Conservation (phyloP, 2,797 vertebrate genomes). For the Chaetophractus vellerosus region DNA sequence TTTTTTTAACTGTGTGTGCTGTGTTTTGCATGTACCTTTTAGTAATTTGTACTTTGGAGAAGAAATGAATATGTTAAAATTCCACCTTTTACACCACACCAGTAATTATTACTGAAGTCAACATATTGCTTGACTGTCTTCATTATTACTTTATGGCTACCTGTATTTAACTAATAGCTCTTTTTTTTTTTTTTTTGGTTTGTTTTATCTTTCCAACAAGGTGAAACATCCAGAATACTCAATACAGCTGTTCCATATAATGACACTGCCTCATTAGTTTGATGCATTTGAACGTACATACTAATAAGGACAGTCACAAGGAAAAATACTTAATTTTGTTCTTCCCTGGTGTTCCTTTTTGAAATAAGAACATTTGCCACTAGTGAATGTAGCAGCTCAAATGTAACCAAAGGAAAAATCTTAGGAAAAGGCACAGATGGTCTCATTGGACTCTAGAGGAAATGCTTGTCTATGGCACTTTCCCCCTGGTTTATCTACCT, state of each 20-base stretch:
- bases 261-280: constrained; percentile 80
- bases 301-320: constrained; percentile 77
- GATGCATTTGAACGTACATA: constrained; percentile 78
- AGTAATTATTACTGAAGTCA: constrained; percentile 75
- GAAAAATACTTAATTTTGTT: constrained; percentile 68
- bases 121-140: constrained; percentile 72
- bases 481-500: constrained; percentile 21
- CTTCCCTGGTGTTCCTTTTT: constrained; percentile 64
- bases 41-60: constrained; percentile 45
- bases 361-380: constrained; percentile 52
- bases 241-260: constrained; percentile 75
- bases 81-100: constrained; percentile 10
- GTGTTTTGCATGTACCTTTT: constrained; percentile 22
- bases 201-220: constrained; percentile 52
- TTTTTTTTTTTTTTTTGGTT: constrained; percentile 46
- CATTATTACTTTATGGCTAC: constrained; percentile 75
- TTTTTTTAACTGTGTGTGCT: background rate
- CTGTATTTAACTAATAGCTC: constrained; percentile 85
- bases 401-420: constrained; percentile 59
- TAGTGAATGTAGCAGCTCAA: background rate
- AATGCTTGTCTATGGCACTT: background rate
- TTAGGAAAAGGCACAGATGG: constrained; percentile 33
- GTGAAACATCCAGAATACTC: constrained; percentile 72
- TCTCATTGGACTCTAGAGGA: constrained; percentile 58
- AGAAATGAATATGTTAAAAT: constrained; percentile 54